Conservation (phyloP, 2,797 vertebrate species). For the Dryobates pubescens region DNA sequence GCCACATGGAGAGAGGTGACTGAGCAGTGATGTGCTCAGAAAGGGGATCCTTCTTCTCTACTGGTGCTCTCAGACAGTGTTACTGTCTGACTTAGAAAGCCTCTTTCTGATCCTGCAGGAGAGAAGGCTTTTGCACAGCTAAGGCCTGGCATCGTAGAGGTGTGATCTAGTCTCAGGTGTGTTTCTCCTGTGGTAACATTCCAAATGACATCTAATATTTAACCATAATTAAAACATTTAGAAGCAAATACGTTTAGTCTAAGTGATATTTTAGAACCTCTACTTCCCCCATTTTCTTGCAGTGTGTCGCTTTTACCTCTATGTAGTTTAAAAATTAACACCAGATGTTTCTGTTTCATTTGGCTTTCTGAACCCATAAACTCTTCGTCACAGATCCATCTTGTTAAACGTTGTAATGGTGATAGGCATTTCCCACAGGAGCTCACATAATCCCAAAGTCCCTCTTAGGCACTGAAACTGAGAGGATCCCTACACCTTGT, state of each 20-base stretch:
- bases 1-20: background rate
- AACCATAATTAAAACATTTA: background rate
- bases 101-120: background rate
- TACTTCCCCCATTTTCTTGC: background rate
- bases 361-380: background rate
- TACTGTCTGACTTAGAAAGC: background rate
- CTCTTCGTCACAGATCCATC: background rate
- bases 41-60: background rate
- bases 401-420: background rate
- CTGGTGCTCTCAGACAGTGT: background rate
- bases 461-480: background rate
- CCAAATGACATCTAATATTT: background rate
- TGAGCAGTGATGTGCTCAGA: accelerated
- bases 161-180: background rate
- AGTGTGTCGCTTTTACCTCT: background rate
- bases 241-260: background rate
- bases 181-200: background rate
- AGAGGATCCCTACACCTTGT: background rate
- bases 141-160: background rate
- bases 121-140: background rate
- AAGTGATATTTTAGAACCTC: background rate
- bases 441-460: background rate
- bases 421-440: background rate
- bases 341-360: background rate
- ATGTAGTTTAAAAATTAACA: background rate